Conservation (phyloP, 2,888 invertebrate genomes). For the Chaitophorus viminalis region DNA sequence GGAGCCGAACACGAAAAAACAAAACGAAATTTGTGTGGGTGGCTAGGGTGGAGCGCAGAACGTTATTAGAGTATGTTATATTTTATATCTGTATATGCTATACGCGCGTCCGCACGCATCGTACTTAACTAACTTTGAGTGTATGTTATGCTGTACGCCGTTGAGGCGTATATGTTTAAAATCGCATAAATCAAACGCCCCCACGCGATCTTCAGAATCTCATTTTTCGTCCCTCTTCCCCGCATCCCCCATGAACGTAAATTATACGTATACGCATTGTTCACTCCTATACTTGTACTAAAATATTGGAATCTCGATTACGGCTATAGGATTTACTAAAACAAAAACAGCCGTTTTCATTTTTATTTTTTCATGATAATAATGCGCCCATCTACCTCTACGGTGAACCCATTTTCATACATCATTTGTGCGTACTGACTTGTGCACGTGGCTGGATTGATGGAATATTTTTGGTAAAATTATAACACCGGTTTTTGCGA, state of each 20-base stretch:
- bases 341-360: not conserved
- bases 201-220: not conserved
- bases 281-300: not conserved
- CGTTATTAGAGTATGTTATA: not conserved
- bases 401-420: not conserved
- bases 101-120: not conserved
- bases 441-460: not conserved
- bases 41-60: not conserved
- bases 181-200: slow-evolving; percentile 35
- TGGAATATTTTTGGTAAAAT: not conserved
- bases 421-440: no score
- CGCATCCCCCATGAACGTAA: not conserved
- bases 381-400: not conserved
- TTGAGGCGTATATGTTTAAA: slow-evolving; percentile 8
- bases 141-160: not conserved
- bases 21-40: not conserved
- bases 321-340: no score
- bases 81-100: not conserved
- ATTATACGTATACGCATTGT: not conserved
- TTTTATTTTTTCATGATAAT: no score
- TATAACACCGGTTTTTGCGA: not conserved
- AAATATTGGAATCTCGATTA: not conserved
- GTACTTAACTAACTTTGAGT: not conserved
- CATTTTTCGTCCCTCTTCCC: not conserved
- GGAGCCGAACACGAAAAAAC: not conserved